A percentile compares a stretch with the other conserved stretches of the same genome.
Evolutionary conservation across 2,888 invertebrate species (phyloP).

Genomic region (Lamproptera curius): DNA sequence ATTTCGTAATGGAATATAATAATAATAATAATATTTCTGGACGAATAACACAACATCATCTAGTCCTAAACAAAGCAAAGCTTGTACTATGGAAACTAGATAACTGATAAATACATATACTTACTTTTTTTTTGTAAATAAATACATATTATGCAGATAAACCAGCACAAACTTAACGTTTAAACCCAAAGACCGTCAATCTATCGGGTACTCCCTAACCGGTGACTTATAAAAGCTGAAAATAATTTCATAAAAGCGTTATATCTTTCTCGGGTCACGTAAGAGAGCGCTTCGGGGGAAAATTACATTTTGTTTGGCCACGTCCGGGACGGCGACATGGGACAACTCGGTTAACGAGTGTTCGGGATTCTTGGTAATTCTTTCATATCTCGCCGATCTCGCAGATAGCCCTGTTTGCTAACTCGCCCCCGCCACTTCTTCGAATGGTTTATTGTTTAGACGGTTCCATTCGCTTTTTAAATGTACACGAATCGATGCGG

Average conservation of each 20-base stretch:
- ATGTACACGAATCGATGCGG: too few relatives aligned
- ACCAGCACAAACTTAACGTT: too few relatives aligned
- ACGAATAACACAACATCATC: too few relatives aligned
- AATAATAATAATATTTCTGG: too few relatives aligned
- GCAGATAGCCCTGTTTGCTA: conserved; percentile 32
- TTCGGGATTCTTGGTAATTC: conserved; percentile 65
- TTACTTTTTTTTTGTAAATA: too few relatives aligned
- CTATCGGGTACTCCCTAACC: conserved; percentile 53
- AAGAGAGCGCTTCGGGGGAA: conserved; percentile 68
- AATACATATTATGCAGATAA: too few relatives aligned
- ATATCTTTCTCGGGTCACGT: conserved; percentile 75
- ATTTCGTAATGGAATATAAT: too few relatives aligned
- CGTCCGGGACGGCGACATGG: conserved; percentile 61
- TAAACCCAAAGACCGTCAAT: conserved; percentile 52
- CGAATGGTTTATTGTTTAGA: conserved; percentile 31
- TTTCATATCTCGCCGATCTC: conserved; percentile 64
- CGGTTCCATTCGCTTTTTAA: conserved; percentile 20
- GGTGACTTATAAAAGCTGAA: conserved; percentile 68
- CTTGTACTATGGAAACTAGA: too few relatives aligned
- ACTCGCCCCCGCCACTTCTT: conserved; percentile 32
- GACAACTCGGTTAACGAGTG: conserved; percentile 73
- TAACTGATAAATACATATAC: too few relatives aligned
- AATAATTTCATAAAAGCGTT: conserved; percentile 75
- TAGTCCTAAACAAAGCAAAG: too few relatives aligned
- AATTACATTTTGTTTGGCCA: conserved; percentile 76